Conservation (phyloP, 37 sponge, comb jelly and placozoan species). For the Mnemiopsis leidyi region DNA sequence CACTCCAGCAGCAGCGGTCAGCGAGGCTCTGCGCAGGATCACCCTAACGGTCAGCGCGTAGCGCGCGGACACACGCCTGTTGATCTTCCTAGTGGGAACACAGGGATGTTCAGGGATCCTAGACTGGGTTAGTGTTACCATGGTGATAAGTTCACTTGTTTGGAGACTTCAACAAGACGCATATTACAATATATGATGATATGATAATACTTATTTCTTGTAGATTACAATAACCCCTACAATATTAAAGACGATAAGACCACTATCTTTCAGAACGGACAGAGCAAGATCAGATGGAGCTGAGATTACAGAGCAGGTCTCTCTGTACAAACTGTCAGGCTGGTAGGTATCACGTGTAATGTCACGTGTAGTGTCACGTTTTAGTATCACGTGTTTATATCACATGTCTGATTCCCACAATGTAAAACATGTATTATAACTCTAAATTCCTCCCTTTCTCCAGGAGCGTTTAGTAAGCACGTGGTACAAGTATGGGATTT, state of each 20-base stretch:
- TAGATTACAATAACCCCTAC: too few relatives aligned
- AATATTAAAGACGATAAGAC: too few relatives aligned
- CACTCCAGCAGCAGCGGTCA: neutral
- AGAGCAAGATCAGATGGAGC: constrained; percentile 17
- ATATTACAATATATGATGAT: too few relatives aligned
- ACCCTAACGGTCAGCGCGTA: neutral
- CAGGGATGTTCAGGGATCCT: neutral
- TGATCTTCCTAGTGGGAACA: neutral
- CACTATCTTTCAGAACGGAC: neutral
- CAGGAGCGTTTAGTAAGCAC: constrained; percentile 33
- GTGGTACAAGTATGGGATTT: constrained; percentile 63
- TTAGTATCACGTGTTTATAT: too few relatives aligned
- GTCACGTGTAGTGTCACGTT: too few relatives aligned
- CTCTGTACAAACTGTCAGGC: constrained; percentile 61
- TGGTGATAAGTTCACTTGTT: too few relatives aligned
- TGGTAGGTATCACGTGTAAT: neutral
- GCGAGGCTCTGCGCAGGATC: neutral
- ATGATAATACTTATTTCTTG: too few relatives aligned
- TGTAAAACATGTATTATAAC: too few relatives aligned
- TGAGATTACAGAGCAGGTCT: constrained; percentile 7
- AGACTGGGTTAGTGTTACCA: neutral
- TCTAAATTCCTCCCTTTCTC: too few relatives aligned
- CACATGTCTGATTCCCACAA: too few relatives aligned
- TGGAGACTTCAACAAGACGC: too few relatives aligned
- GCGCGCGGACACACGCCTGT: neutral